Evolutionary conservation across 2,797 vertebrate genomes (phyloP).

Genomic region (Orestias chungarensis): DNA sequence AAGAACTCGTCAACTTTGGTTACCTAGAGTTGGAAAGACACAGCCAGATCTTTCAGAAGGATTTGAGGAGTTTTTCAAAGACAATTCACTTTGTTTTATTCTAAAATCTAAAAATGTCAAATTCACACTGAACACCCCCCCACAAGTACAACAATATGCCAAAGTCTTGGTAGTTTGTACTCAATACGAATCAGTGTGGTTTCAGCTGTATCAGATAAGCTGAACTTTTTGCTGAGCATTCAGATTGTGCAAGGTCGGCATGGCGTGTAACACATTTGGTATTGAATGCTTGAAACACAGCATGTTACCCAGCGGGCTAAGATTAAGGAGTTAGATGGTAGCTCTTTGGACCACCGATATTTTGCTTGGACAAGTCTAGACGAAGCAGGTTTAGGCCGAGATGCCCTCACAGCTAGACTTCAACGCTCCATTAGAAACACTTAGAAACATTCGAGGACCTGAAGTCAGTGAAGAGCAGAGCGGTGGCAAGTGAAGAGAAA

Average conservation of each 20-base stretch:
- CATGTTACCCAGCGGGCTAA: not conserved
- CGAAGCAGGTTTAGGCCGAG: not conserved
- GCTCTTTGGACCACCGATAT: not conserved
- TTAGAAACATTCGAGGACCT: conserved; percentile 4
- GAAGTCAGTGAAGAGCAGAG: conserved; percentile 13
- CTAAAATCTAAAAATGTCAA: not conserved
- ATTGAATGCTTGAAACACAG: conserved; percentile 1
- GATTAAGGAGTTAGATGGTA: not conserved
- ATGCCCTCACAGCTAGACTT: not conserved
- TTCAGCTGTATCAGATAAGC: conserved; percentile 10
- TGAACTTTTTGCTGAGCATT: not conserved
- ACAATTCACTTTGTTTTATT: not conserved
- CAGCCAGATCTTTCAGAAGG: conserved; percentile 5
- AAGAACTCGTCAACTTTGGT: conserved; percentile 88
- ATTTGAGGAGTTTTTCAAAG: not conserved
- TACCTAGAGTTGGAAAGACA: conserved; percentile 68
- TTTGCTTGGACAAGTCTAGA: not conserved
- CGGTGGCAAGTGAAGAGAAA: conserved; percentile 2
- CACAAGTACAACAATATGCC: not conserved
- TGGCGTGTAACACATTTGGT: not conserved
- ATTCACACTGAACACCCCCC: not conserved
- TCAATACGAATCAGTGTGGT: not conserved
- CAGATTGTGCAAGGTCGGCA: not conserved
- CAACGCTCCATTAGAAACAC: not conserved
- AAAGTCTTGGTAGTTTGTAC: not conserved